Percentiles rank a stretch among this genome's conserved stretches.
Conservation (phyloP, 1,140 invertebrate genomes). For the Tribolium castaneum region DNA sequence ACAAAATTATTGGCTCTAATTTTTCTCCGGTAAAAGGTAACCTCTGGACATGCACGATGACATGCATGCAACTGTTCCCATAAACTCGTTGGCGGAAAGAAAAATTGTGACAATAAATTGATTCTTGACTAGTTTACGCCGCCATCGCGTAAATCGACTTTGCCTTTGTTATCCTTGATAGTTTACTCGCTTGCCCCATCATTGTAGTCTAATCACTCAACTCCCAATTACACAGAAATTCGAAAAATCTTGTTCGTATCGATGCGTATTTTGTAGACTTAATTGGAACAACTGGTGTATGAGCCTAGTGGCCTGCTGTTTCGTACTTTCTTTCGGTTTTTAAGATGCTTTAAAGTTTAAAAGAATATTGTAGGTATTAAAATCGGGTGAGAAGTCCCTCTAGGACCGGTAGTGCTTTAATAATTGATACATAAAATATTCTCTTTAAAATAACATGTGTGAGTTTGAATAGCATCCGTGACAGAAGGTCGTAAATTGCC, state of each 20-base stretch:
- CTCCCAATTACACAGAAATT: too few species aligned
- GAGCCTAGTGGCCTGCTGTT: background rate
- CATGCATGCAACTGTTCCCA: background rate
- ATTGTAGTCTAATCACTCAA: background rate
- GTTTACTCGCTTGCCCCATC: background rate
- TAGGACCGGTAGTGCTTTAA: background rate
- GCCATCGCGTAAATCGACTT: background rate
- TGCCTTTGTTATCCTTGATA: background rate
- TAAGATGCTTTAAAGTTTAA: background rate
- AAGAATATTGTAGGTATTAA: background rate
- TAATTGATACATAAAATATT: constrained; percentile 5
- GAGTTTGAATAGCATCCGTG: constrained; percentile 28
- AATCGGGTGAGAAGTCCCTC: background rate
- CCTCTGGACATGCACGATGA: background rate
- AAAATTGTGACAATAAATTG: background rate
- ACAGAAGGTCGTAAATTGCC: constrained; percentile 46
- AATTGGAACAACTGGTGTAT: background rate
- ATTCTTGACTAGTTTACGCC: background rate
- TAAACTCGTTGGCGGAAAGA: background rate
- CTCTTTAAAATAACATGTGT: constrained; percentile 36
- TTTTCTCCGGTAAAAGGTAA: constrained; percentile 15
- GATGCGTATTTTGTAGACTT: too few species aligned
- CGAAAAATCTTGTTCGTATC: background rate
- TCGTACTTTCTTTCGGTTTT: background rate
- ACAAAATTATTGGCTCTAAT: constrained; percentile 37